Evolutionary conservation across 2,888 invertebrate genomes (phyloP), one percentile per base, ranked within the genome.

Genomic region (Fragum sueziense): DNA sequence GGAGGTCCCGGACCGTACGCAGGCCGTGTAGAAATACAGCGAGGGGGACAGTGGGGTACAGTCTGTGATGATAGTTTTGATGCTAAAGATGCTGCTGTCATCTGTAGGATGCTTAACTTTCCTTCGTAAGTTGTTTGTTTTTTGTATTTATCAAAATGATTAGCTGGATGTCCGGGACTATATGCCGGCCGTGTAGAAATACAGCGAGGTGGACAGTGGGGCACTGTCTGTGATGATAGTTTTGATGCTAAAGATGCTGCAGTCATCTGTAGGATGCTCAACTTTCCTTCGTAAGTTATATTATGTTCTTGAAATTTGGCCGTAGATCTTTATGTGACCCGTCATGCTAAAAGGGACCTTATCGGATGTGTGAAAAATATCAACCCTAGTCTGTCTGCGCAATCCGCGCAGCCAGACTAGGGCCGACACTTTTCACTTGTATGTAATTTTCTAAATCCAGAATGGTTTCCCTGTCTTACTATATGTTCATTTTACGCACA

Each of bases 21-120:
- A 27, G 88, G 87, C 37, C 80, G 86, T 17, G 77, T 88, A 0
- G 87, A 88, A 54, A 78, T 88, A 0, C 72, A 76, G 27, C 81
- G 85, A 29, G 86, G 84, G 65, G 84, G 84, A 52, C 79, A 85
- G 0, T 87, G 88, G 87, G 88, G 88, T 1, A 87, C 88, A 17
- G 74, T 88, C 0, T 88, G 88, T 80, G 88, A 86, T 70, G 88
- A 88, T 72, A 72, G 80, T 22, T 86, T 86, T 70, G 84, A 85
- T 34, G 11, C n/a, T 0, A 72, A 52, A 9, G 87, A 85, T 41
- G 88, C 87, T 0, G 33, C 62, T 34, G 87, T 88, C 20, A 62
- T 86, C 17, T 88, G 88, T 72, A 77, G 77, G 37, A 84, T 85
- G 82, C 75, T 87, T 14, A 57, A 73, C 1, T 76, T 79, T 17